Conservation (phyloP, 2,797 vertebrate species). For the Discoglossus pictus region DNA sequence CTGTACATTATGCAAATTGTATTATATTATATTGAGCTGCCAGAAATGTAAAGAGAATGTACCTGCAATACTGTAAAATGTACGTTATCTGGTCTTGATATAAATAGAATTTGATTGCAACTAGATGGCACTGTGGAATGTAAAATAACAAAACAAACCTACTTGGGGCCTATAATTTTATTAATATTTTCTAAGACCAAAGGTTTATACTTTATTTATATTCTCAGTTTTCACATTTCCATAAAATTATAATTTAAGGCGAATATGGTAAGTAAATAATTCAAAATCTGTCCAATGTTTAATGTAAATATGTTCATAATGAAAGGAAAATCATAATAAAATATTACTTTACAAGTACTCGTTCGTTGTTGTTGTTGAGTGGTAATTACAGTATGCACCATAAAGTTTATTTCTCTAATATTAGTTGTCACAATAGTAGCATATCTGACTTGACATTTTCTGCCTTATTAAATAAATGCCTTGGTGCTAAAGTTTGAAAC, state of each 20-base stretch:
- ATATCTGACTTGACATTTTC: no score
- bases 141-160: background rate
- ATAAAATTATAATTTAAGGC: conserved; percentile 13
- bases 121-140: conserved; percentile 44
- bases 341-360: no score
- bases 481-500: no score
- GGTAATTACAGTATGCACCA: background rate
- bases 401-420: background rate
- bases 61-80: no score
- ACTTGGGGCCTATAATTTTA: background rate
- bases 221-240: background rate
- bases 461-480: no score
- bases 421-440: background rate
- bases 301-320: conserved; percentile 27
- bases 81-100: no score
- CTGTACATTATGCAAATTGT: no score
- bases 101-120: no score
- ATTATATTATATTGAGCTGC: no score
- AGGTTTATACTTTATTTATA: conserved; percentile 12
- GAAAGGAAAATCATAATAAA: background rate
- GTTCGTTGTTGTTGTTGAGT: no score
- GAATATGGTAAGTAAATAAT: conserved; percentile 21
- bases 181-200: background rate
- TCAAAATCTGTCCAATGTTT: conserved; percentile 11
- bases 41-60: no score